A percentile compares a stretch with the other conserved stretches of the same genome.
Evolutionary conservation across 2,888 invertebrate species (phyloP).

Genomic region (Cremastobaeus sp.): DNA sequence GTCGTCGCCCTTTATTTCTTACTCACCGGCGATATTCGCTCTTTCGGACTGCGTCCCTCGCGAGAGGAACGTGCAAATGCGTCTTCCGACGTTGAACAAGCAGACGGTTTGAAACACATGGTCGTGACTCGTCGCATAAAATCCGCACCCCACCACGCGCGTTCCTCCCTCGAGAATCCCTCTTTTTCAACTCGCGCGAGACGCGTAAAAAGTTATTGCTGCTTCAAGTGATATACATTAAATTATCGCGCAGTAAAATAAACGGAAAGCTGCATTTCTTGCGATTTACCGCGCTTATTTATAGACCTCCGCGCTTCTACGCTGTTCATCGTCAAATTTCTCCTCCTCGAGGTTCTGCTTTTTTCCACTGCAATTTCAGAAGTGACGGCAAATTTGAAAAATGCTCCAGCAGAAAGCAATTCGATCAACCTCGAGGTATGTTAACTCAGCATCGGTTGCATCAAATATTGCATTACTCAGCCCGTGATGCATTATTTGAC

Average conservation of each 20-base stretch:
- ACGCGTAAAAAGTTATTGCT: slow-evolving; percentile 32
- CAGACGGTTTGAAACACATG: slow-evolving; percentile 52
- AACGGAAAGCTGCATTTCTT: background rate
- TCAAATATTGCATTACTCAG: slow-evolving; percentile 24
- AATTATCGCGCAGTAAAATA: slow-evolving; percentile 5
- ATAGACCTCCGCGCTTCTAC: no score
- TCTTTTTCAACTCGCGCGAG: slow-evolving; percentile 21
- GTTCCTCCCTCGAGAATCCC: slow-evolving; percentile 22
- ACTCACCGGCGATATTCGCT: slow-evolving; percentile 38
- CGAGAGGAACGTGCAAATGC: slow-evolving; percentile 50
- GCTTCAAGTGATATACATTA: slow-evolving; percentile 24
- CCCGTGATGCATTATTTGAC: slow-evolving; percentile 38
- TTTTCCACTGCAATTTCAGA: no score
- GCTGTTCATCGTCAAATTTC: no score
- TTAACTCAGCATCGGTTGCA: slow-evolving; percentile 8
- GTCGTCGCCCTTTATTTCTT: slow-evolving; percentile 55
- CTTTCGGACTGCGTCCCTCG: slow-evolving; percentile 52
- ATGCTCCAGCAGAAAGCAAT: no score
- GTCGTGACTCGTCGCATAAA: slow-evolving; percentile 41
- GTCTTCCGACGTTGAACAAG: slow-evolving; percentile 49
- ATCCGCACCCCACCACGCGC: slow-evolving; percentile 31
- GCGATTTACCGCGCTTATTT: no score
- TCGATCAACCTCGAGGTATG: no score
- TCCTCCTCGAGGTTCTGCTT: no score
- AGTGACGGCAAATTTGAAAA: no score